These are phyloP conservation scores for Carassius carassius DNA, from an alignment of 2,113 vertebrate species.

Conservation along the genomic window DNA sequence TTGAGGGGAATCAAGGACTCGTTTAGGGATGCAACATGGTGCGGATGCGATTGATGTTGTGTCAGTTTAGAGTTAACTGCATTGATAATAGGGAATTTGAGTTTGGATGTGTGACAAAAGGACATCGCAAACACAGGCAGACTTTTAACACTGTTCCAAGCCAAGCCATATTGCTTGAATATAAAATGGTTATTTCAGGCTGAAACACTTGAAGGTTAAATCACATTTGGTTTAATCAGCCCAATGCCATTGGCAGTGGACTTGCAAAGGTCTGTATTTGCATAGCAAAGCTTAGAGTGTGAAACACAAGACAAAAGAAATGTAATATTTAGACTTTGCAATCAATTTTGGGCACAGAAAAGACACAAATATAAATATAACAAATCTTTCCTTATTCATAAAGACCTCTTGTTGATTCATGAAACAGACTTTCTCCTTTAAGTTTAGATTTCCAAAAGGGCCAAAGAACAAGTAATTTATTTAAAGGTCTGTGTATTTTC, in stretches of 20 bases:
- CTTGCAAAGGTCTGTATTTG: constrained; percentile 34
- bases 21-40: not conserved
- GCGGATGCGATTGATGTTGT: not conserved
- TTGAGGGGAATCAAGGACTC: not conserved
- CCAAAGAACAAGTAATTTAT: not conserved
- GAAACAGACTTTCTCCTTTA: not conserved
- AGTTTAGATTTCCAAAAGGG: not conserved
- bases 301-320: constrained; percentile 1
- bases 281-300: not conserved
- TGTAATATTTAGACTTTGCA: constrained; percentile 1
- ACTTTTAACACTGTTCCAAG: not conserved
- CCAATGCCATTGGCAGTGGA: not conserved
- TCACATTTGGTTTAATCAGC: constrained; percentile 9
- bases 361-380: not conserved
- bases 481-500: not conserved
- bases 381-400: not conserved
- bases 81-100: constrained; percentile 5
- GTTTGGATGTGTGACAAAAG: not conserved
- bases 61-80: not conserved
- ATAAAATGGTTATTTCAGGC: constrained; percentile 6
- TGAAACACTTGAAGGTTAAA: constrained; percentile 35
- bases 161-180: not conserved
- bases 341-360: not conserved
- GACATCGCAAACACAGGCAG: not conserved
- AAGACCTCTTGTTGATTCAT: not conserved